Conservation (phyloP, 1,140 invertebrate genomes). For the Bathynomus jamesi region DNA sequence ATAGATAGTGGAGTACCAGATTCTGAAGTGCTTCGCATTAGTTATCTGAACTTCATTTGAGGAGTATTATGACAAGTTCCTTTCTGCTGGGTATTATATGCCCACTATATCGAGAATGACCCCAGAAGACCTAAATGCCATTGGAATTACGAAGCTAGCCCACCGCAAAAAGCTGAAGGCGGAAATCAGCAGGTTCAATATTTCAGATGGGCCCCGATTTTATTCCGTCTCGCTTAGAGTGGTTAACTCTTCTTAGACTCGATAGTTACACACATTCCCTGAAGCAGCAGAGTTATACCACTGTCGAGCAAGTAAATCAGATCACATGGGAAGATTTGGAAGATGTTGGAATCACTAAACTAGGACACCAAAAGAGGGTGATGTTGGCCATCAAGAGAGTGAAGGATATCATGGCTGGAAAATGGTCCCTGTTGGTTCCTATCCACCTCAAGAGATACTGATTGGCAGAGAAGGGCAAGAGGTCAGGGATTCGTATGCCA, state of each 20-base stretch:
- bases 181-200: slow-evolving; percentile 89
- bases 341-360: slow-evolving; percentile 89
- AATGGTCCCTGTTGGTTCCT: slow-evolving; percentile 59
- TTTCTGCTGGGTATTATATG: slow-evolving; percentile 93
- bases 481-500: slow-evolving; percentile 25
- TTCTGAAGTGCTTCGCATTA: slow-evolving; percentile 88
- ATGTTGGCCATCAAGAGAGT: slow-evolving; percentile 93
- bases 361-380: slow-evolving; percentile 98
- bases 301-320: slow-evolving; percentile 74
- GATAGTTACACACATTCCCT: slow-evolving; percentile 85
- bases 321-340: slow-evolving; percentile 98
- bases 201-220: slow-evolving; percentile 88
- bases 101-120: slow-evolving; percentile 96
- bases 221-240: slow-evolving; percentile 84
- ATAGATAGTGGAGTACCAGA: too few relatives aligned
- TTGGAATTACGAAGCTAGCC: slow-evolving; percentile 92
- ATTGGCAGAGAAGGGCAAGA: slow-evolving; percentile 22
- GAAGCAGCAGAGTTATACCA: slow-evolving; percentile 83
- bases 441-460: slow-evolving; percentile 30
- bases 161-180: slow-evolving; percentile 92
- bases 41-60: slow-evolving; percentile 89
- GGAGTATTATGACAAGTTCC: slow-evolving; percentile 89
- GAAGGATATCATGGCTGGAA: slow-evolving; percentile 84
- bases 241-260: slow-evolving; percentile 78
- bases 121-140: slow-evolving; percentile 75